Evolutionary conservation across 2,797 vertebrate species (phyloP).

Genomic region (Fratercula arctica): DNA sequence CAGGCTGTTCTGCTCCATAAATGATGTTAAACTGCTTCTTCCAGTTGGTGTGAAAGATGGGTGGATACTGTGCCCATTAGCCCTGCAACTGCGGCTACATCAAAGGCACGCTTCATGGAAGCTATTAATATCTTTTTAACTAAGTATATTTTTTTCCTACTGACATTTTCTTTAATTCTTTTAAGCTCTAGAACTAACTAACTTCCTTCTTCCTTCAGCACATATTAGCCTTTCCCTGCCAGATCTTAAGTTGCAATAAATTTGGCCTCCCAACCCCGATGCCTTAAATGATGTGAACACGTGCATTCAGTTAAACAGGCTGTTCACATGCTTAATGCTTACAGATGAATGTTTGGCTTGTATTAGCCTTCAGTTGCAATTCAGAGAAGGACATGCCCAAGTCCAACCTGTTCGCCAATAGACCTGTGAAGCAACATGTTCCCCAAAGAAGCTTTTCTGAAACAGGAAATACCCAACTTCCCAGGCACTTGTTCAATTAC

Average conservation of each 20-base stretch:
- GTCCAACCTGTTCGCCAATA: not conserved
- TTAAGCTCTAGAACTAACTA: not conserved
- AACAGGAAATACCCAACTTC: not conserved
- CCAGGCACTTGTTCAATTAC: slow-evolving; percentile 69
- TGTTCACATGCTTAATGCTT: not conserved
- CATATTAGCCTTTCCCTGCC: not conserved
- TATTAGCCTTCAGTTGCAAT: not conserved
- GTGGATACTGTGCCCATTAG: not conserved
- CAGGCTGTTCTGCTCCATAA: not conserved
- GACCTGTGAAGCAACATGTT: not conserved
- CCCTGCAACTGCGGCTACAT: not conserved
- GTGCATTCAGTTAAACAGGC: not conserved
- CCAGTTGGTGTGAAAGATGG: fast-evolving
- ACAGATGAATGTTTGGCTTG: not conserved
- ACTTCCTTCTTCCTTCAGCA: not conserved
- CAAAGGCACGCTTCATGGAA: not conserved
- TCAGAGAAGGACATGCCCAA: not conserved
- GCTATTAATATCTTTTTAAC: not conserved
- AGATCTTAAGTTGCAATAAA: slow-evolving; percentile 8
- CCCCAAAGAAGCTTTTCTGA: not conserved
- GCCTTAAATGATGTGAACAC: not conserved
- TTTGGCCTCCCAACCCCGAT: not conserved
- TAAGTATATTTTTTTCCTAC: not conserved
- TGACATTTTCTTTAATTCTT: not conserved
- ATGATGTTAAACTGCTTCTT: not conserved